Percentiles rank a stretch among this genome's conserved stretches.
These are phyloP conservation scores for Nansenia antarctica DNA, from an alignment of 2,113 vertebrate species.

Conservation along the genomic window DNA sequence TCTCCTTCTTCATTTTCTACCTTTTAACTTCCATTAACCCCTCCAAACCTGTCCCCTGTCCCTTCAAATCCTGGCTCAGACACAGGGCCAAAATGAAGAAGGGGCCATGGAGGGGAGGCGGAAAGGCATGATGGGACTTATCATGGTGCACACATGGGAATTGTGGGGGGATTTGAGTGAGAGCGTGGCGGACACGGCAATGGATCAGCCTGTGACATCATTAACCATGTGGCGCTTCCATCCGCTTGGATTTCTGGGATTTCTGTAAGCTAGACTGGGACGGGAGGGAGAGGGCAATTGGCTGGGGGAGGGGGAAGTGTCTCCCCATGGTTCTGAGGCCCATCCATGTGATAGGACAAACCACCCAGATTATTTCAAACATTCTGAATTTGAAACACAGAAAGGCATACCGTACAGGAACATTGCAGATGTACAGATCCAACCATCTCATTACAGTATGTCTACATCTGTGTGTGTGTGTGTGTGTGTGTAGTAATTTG, in stretches of 20 bases:
- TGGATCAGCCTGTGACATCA: constrained; percentile 75
- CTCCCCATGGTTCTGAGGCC: constrained; percentile 11
- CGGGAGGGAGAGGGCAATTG: constrained; percentile 35
- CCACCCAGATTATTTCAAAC: constrained; percentile 27
- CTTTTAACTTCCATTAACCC: constrained; percentile 67
- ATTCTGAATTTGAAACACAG: constrained; percentile 36
- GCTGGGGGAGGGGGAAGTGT: constrained; percentile 21
- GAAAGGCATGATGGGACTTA: constrained; percentile 75
- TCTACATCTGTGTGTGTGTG: too few relatives aligned
- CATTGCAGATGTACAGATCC: too few relatives aligned
- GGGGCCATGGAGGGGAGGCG: constrained; percentile 63
- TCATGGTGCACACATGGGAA: constrained; percentile 66
- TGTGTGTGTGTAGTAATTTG: too few relatives aligned
- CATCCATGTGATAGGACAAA: constrained; percentile 14
- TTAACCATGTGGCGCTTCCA: constrained; percentile 72
- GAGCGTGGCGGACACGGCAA: constrained; percentile 65
- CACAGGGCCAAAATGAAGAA: constrained; percentile 42
- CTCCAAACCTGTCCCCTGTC: constrained; percentile 40
- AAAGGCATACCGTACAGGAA: background rate
- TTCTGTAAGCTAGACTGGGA: constrained; percentile 62
- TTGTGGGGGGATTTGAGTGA: constrained; percentile 63
- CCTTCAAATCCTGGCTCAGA: constrained; percentile 49
- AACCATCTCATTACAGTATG: too few relatives aligned
- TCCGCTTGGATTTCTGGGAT: constrained; percentile 67
- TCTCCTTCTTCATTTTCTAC: constrained; percentile 38